phyloP scores from a whole-genome alignment of 1,140 invertebrate species.

The Ceratoteleas bidentatus region DNA sequence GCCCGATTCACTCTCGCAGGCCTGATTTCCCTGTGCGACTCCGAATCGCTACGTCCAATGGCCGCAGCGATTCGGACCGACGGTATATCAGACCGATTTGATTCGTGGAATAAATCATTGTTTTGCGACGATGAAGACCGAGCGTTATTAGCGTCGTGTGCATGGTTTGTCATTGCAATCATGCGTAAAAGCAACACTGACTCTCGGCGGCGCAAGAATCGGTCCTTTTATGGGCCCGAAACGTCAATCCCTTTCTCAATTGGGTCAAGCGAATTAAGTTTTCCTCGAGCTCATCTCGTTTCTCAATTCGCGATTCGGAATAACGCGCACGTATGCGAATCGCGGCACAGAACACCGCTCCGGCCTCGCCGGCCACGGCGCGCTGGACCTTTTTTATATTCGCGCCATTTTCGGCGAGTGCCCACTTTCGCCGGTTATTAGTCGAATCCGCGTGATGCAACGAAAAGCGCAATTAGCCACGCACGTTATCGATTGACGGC shows the following conservation, averaged over 20 bases:
- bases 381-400: slow-evolving; percentile 69
- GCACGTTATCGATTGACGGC: slow-evolving; percentile 37
- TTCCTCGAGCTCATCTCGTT: slow-evolving; percentile 67
- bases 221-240: slow-evolving; percentile 66
- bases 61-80: neutral
- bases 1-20: too few species aligned
- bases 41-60: too few species aligned
- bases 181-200: slow-evolving; percentile 61
- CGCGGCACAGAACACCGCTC: slow-evolving; percentile 57
- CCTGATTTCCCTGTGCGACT: too few species aligned
- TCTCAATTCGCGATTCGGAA: slow-evolving; percentile 68
- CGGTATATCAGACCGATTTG: slow-evolving; percentile 35
- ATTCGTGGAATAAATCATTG: slow-evolving; percentile 56
- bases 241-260: slow-evolving; percentile 68
- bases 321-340: slow-evolving; percentile 61
- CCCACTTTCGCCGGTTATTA: slow-evolving; percentile 75
- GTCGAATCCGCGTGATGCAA: slow-evolving; percentile 70
- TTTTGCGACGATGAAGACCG: slow-evolving; percentile 57
- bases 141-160: slow-evolving; percentile 59
- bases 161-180: slow-evolving; percentile 66
- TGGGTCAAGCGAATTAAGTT: slow-evolving; percentile 70
- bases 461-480: slow-evolving; percentile 53
- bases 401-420: slow-evolving; percentile 74
- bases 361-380: slow-evolving; percentile 33
- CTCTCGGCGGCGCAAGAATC: slow-evolving; percentile 55